These are phyloP conservation scores for Dipodomys merriami DNA, from an alignment of 2,113 vertebrate genomes.

Conservation along the genomic window DNA sequence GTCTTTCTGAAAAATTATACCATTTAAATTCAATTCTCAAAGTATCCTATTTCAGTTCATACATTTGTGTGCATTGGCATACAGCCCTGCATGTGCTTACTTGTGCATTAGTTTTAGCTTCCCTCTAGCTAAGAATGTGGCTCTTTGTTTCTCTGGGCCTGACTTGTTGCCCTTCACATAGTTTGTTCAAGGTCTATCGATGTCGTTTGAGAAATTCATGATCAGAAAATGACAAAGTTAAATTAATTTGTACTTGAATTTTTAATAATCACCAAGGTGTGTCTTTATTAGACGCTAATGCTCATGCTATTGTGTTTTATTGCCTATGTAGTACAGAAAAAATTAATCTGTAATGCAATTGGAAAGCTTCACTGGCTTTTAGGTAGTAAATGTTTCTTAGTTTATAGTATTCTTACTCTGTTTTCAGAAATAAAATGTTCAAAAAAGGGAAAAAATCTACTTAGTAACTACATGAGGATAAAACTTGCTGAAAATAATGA, in stretches of 20 bases:
- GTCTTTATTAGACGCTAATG: neutral
- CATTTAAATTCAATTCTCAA: no score
- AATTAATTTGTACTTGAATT: neutral
- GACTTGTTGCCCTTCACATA: no score
- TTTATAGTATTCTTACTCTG: neutral
- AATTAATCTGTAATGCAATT: neutral
- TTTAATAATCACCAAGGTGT: neutral
- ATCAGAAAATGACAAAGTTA: neutral
- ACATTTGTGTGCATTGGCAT: no score
- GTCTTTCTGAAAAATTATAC: no score
- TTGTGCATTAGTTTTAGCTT: no score
- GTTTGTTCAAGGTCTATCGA: no score
- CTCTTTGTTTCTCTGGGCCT: no score
- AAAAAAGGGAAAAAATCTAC: neutral
- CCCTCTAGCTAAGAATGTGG: no score
- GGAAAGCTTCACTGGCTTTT: neutral
- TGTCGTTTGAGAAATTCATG: neutral
- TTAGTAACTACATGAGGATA: neutral
- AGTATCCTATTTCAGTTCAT: no score
- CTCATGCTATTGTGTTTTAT: conserved; percentile 32
- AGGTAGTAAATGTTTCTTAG: neutral
- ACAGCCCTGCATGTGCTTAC: no score
- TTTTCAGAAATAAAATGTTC: conserved; percentile 41
- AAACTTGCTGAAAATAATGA: neutral
- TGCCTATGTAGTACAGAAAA: neutral